These are phyloP conservation scores for Hybos culiciformis DNA, from an alignment of 2,888 invertebrate species.

Conservation along the genomic window DNA sequence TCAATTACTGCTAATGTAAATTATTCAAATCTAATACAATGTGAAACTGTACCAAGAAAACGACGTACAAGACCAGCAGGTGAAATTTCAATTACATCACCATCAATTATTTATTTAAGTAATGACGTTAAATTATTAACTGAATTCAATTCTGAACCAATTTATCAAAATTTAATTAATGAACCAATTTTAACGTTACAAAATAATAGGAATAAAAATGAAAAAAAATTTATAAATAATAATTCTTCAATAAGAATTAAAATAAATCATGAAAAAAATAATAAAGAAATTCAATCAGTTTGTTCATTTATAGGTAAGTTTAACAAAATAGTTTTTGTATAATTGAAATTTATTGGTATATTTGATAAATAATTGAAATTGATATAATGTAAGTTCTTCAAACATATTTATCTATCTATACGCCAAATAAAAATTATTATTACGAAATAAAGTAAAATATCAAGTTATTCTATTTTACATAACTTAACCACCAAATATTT, in stretches of 20 bases:
- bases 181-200: not conserved
- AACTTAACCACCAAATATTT: no score
- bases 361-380: no score
- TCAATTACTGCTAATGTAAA: no score
- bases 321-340: not conserved
- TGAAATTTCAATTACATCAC: conserved; percentile 31
- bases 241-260: no score
- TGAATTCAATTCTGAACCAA: conserved; percentile 20
- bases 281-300: conserved; percentile 12
- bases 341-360: no score
- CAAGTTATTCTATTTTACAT: no score
- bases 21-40: conserved; percentile 12
- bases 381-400: no score
- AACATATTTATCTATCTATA: no score
- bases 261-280: not conserved
- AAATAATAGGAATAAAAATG: not conserved
- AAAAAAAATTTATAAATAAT: no score
- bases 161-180: conserved; percentile 25
- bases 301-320: conserved; percentile 16
- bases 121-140: conserved; percentile 13
- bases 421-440: no score
- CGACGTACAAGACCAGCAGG: conserved; percentile 32
- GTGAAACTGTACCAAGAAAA: conserved; percentile 29
- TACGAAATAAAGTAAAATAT: no score
- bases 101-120: conserved; percentile 29